Base-by-base conservation (phyloP, 2,113 vertebrate genomes). In the Pterophyllum scalare region DNA sequence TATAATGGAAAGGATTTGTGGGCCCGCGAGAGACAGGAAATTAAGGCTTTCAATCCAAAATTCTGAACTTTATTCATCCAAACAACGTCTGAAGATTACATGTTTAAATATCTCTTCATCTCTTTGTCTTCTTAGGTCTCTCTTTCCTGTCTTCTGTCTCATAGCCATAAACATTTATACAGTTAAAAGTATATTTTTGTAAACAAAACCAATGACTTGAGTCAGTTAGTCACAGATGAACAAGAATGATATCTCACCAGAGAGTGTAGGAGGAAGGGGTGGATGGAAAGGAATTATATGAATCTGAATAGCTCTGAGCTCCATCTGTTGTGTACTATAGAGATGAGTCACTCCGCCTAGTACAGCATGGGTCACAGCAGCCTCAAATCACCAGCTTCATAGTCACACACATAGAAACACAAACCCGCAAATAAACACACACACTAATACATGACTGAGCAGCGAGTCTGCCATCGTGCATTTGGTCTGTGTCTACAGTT, bases 241-340 rank as follows among this genome's bases (percentile, higher is more conserved):
- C 28, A 4, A 26, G 67, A 86, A 64, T 75, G 80, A 65, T 40
- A 76, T 87, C 80, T 87, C 58, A 57, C 3, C 60, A 61, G 77
- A 19, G 62, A 40, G 88, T 31, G 89, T 92, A 87, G 92, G 90
- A 82, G 81, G 82, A 61, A 13, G 19, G 75, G 67, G 43, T 74
- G 72, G 62, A 85, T 83, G 65, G 65, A 86, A 82, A 80, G 78
- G 62, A 82, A 84, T 91, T 82, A 84, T 86, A 70, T 79, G 85
- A 87, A 83, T 84, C 61, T 82, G 80, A 88, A 90, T 77, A 80
- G 80, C 91, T 82, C 79, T 43, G 57, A 85, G 88, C 87, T 92
- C 89, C 93, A 91, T 93, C 91, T 93, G 90, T 79, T 90, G 88
- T 81, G 85, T 84, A 62, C 85, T 83, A 74, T 26, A 70, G 80